A percentile compares a stretch with the other conserved stretches of the same genome.
Conservation (phyloP, 2,888 invertebrate species). For the Nephrotoma appendiculata region DNA sequence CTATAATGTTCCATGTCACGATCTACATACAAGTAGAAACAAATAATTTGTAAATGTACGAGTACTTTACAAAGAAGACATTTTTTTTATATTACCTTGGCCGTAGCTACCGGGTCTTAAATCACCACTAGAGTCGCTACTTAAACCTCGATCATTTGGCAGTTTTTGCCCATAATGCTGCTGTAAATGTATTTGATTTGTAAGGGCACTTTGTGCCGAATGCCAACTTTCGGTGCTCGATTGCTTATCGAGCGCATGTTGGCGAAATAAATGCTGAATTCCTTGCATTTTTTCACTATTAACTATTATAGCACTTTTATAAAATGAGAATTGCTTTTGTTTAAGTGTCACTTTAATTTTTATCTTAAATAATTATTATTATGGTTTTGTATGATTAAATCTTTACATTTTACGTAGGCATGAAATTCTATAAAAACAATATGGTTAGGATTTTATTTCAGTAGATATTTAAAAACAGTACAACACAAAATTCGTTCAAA, state of each 20-base stretch:
- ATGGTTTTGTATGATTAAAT: neutral
- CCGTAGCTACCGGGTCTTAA: neutral
- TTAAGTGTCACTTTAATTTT: neutral
- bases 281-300: slow-evolving; percentile 26
- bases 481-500: too few species aligned
- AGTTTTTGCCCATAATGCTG: slow-evolving; percentile 10
- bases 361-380: neutral
- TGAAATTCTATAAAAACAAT: neutral
- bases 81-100: neutral
- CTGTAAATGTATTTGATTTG: slow-evolving; percentile 11
- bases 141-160: neutral
- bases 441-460: neutral
- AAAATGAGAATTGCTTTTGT: neutral
- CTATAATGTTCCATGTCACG: neutral
- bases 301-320: neutral
- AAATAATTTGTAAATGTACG: neutral
- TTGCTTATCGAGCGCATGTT: slow-evolving; percentile 33
- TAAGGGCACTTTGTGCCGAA: slow-evolving; percentile 20
- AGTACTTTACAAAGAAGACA: neutral
- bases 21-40: neutral
- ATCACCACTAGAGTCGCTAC: neutral
- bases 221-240: slow-evolving; percentile 37
- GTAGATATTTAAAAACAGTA: neutral
- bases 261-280: slow-evolving; percentile 32
- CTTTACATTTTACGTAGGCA: neutral